These are phyloP conservation scores for Notolepis coatsorum DNA, from an alignment of 2,797 vertebrate species.

Conservation along the genomic window DNA sequence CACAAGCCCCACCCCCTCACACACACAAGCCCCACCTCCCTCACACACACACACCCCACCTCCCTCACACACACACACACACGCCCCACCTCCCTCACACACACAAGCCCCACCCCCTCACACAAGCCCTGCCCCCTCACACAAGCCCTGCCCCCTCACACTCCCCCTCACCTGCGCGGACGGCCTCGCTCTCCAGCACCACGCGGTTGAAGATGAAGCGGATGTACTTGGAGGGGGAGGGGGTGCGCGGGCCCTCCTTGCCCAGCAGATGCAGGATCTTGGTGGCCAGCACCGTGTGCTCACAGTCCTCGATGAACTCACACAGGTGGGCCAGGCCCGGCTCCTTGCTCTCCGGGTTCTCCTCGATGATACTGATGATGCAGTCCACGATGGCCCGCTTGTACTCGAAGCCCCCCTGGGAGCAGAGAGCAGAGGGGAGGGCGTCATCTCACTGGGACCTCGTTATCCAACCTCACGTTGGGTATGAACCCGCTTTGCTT, in stretches of 20 bases:
- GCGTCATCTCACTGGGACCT: no score
- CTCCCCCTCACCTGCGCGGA: constrained; percentile 87
- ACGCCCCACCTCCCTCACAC: no score
- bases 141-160: not conserved
- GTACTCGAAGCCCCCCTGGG: constrained; percentile 97
- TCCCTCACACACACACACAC: not conserved
- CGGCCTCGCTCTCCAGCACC: constrained; percentile 96
- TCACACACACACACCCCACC: no score
- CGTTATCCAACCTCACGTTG: no score
- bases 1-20: no score
- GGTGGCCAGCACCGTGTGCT: constrained; percentile 96
- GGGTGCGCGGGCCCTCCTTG: constrained; percentile 94
- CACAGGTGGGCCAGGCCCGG: constrained; percentile 96
- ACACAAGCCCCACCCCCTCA: no score
- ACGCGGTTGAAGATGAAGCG: constrained; percentile 99
- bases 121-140: not conserved
- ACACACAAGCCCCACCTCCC: no score
- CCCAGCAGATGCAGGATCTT: constrained; percentile 97
- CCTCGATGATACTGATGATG: constrained; percentile 96
- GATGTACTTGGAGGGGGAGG: constrained; percentile 95
- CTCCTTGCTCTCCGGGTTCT: constrained; percentile 97
- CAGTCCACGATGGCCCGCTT: constrained; percentile 98
- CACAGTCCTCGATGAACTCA: constrained; percentile 98
- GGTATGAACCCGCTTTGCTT: no score
- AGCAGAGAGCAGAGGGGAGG: not conserved